Evolutionary conservation across 92 coral and sea anemone species (phyloP), one percentile per base, ranked within the genome.

Genomic region (Metridium senile): DNA sequence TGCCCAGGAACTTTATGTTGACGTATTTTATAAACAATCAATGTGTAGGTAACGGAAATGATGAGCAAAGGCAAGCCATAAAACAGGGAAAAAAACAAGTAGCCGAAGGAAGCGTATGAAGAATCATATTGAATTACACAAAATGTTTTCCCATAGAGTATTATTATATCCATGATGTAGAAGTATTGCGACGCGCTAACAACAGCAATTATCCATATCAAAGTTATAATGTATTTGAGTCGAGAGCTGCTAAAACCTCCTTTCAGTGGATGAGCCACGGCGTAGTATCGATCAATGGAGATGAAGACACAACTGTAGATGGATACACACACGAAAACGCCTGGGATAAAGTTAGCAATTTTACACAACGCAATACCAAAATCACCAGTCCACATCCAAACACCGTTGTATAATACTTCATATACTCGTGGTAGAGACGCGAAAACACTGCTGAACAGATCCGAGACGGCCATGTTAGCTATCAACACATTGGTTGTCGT

Each of bases 381-480:
- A 2, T 66, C 49, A 32, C 91, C 91, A 8, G 77, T 63, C 49
- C 83, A 46, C 54, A 77, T 6, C 91, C 91, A 87, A 26, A 72
- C 53, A 2, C 9, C 47, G 29, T 26, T 26, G 27, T 66, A 75
- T 9, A 87, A 53, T 22, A 61, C 53, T 54, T 82, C 68, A 4
- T 68, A 54, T 29, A 87, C 52, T 62, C 73, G 74, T 26, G 75
- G 58, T 9, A 88, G 91, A 57, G 82, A 54, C 7, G 73, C 70
- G 61, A 87, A 74, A 8, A 80, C 27, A 0, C 85, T 73, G n/a
- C 71, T 49, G 34, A 89, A 17, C 0, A 89, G 69, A 68, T 89
- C 89, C 13, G 86, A 73, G 33, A 81, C 54, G 2, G 93, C 87
- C 93, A 89, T 85, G 74, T 89, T 89, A 33, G 84, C 84, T 16